Evolutionary conservation across 2,888 invertebrate species (phyloP), one percentile per base, ranked within the genome.

Genomic region (Tenthredo scrophulariae): DNA sequence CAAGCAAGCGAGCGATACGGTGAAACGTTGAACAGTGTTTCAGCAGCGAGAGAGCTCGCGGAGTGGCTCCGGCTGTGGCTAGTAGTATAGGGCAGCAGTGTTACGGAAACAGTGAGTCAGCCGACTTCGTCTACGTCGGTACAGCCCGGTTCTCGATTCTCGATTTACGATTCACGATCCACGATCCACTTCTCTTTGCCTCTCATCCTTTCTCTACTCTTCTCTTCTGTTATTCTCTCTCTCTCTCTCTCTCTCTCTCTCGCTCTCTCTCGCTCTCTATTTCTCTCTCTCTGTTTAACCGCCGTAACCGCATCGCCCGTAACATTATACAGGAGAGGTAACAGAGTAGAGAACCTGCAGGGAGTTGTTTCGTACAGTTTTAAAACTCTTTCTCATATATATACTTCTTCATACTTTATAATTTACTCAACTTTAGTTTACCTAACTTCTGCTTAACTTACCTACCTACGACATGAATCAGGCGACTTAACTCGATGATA

Each of bases 21-120:
- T 77, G 77, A 54, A 77, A 33, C 77, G 77, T 40, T 74, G 26
- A n/a, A 72, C 18, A 18, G 18, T 15, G 15, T 29, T 67, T 3
- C 15, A 18, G 33, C 67, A 7, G 26, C 74, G 74, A 74, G 72
- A n/a, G 33, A 40, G 40, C 62, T 26, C 22, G 1, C 62, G 26
- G 10, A 62, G 62, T 62, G 62, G 22, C 62, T 62, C 54, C 7
- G 54, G n/a, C 54, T 26, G 7, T 62, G 62, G 10, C 62, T 62
- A 18, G 26, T 74, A 43, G 22, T 74, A 74, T 74, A 77, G 77
- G 54, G 80, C 80, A 58, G 40, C 62, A 80, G 80, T 40, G 54
- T 50, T 80, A 65, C 80, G 80, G 80, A 80, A 80, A 80, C 80
- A 80, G 80, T 80, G 80, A 80, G 80, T 80, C 80, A 80, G 80